These are phyloP conservation scores for Diarsia mendica DNA, from an alignment of 2,888 invertebrate genomes.

Conservation along the genomic window DNA sequence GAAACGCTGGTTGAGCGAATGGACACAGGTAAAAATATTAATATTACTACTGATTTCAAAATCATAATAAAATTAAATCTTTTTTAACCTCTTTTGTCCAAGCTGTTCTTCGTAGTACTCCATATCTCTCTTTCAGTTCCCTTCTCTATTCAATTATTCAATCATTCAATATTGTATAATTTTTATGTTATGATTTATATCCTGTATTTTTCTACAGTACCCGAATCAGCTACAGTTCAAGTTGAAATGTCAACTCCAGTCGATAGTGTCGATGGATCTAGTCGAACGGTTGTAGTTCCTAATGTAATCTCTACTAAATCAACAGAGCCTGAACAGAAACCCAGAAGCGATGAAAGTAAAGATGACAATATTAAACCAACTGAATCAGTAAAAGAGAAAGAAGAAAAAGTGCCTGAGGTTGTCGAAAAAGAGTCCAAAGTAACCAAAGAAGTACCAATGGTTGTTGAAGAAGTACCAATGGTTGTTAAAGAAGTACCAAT, in stretches of 20 bases:
- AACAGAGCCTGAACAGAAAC: slow-evolving; percentile 21
- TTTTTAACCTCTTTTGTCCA: neutral
- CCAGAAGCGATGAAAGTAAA: slow-evolving; percentile 7
- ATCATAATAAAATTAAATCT: neutral
- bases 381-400: slow-evolving; percentile 10
- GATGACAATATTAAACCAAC: neutral
- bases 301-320: neutral
- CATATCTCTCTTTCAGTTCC: neutral
- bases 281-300: slow-evolving; percentile 10
- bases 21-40: slow-evolving; percentile 43
- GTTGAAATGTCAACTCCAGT: slow-evolving; percentile 22
- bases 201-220: slow-evolving; percentile 42
- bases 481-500: slow-evolving; percentile 1
- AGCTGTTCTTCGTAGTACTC: neutral
- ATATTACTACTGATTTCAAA: neutral
- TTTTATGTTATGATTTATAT: too few species aligned
- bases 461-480: neutral
- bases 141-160: neutral
- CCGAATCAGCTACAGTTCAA: slow-evolving; percentile 28
- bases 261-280: slow-evolving; percentile 36
- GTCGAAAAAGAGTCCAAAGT: slow-evolving; percentile 4
- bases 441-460: slow-evolving; percentile 2
- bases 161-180: too few species aligned
- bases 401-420: neutral
- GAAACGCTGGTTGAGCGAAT: slow-evolving; percentile 48